phyloP scores from a whole-genome alignment of 2,888 invertebrate species.

The Trachelus iudaicus region DNA sequence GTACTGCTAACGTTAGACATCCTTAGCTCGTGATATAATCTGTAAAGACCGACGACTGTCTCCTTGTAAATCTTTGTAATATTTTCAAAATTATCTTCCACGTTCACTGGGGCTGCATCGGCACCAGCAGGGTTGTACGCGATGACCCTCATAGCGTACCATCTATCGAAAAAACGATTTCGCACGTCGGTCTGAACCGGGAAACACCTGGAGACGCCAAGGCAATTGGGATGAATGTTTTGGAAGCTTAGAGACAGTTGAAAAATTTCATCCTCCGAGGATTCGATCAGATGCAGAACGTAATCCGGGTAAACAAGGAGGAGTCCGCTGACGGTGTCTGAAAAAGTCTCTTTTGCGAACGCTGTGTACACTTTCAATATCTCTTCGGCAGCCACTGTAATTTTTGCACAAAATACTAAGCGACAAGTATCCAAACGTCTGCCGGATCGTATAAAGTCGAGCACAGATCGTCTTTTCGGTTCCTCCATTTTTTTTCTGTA shows the following conservation, averaged over 20 bases:
- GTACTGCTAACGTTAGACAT: conserved; percentile 14
- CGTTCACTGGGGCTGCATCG: no score
- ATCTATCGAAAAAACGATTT: conserved; percentile 33
- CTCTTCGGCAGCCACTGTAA: conserved; percentile 16
- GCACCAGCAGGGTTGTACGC: not conserved
- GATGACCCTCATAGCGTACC: conserved; percentile 25
- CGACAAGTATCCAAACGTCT: conserved; percentile 24
- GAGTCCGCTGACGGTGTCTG: conserved; percentile 28
- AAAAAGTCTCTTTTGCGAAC: conserved; percentile 23
- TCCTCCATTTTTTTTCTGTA: conserved; percentile 25
- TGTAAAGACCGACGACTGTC: conserved; percentile 22
- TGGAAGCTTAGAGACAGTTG: conserved; percentile 22
- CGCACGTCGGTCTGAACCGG: conserved; percentile 24
- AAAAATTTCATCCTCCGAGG: conserved; percentile 30
- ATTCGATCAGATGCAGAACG: conserved; percentile 30
- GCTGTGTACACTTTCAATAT: conserved; percentile 20
- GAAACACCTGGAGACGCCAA: conserved; percentile 26
- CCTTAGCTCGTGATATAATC: conserved; percentile 27
- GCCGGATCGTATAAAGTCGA: conserved; percentile 20
- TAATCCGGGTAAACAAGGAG: conserved; percentile 27
- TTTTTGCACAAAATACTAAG: conserved; percentile 26
- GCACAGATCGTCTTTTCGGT: conserved; percentile 19
- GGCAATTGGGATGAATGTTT: conserved; percentile 13
- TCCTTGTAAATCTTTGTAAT: conserved; percentile 17
- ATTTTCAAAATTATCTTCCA: conserved; percentile 21